Base-by-base conservation (phyloP, 2,797 vertebrate genomes). In the Fistularia tabacaria region DNA sequence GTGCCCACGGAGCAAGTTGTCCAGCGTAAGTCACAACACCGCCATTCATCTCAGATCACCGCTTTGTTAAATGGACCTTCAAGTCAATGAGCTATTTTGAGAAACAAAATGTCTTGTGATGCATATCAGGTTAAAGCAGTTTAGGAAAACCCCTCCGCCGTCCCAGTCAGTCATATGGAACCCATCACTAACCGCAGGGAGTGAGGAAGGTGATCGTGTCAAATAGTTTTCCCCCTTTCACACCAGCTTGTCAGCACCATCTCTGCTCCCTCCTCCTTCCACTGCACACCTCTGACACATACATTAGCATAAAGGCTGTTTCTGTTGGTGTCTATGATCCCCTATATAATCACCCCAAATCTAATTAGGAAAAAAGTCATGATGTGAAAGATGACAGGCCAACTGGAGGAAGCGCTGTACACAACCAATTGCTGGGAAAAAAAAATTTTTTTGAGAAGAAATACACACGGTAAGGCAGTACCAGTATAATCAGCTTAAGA, bases 11-110 rank as follows among this genome's bases (percentile, higher is more conserved):
- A 78, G 49, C 57, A 79, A 54, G 14, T 60, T 0, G 0, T 57
- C 81, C 44, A 74, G 54, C 9, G 92, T 93, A 86, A 91, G 92
- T 91, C 50, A 11, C 51, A 49, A 8, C 41, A 8, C 54, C 5
- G 10, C 15, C 36, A 49, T n/a, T n/a, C 8, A 37, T 12, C 6
- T 25, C 25, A 25, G 2, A 25, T 25, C 25, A 25, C 25, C 25
- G 25, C 25, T 25, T 25, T 44, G 36, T 12, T 45, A 51, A 7
- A 47, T 13, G 8, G 14, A 2, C 9, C 3, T 14, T 0, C 25
- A 25, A 25, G 25, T 25, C 2, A 25, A 25, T 25, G 25, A 25
- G 25, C 25, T 25, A 25, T 25, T 25, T 25, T 25, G 25, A 14
- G 14, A 47, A 10, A 38, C 41, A 38, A 44, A 25, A 38, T 46